Evolutionary conservation across 1,140 invertebrate genomes (phyloP).

Genomic region (Drosophila subobscura): DNA sequence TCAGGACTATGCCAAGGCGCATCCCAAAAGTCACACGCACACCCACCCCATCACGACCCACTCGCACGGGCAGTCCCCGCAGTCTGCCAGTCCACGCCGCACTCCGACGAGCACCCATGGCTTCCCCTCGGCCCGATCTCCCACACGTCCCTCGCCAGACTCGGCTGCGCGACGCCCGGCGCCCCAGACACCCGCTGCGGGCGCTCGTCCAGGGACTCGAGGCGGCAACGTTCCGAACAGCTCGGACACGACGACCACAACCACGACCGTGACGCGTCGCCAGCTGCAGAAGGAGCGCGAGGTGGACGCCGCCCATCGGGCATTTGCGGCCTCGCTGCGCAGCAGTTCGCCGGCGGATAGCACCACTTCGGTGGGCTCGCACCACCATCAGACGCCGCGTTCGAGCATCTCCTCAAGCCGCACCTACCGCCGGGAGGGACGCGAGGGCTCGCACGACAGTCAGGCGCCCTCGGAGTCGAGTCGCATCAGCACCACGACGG

Average conservation of each 20-base stretch:
- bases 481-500: slow-evolving; percentile 74
- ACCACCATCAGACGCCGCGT: slow-evolving; percentile 60
- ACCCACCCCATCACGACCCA: background rate
- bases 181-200: background rate
- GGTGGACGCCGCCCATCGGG: slow-evolving; percentile 88
- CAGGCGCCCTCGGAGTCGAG: slow-evolving; percentile 75
- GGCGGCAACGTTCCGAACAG: slow-evolving; percentile 22
- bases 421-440: slow-evolving; percentile 59
- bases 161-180: slow-evolving; percentile 31
- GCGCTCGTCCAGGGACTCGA: slow-evolving; percentile 26
- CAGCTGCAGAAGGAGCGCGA: slow-evolving; percentile 83
- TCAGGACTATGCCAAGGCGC: background rate
- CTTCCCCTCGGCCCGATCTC: slow-evolving; percentile 38
- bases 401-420: slow-evolving; percentile 73
- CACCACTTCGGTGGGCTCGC: slow-evolving; percentile 52
- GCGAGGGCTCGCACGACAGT: slow-evolving; percentile 79
- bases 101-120: slow-evolving; percentile 48
- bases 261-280: slow-evolving; percentile 53
- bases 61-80: slow-evolving; percentile 8
- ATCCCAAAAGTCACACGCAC: slow-evolving; percentile 10
- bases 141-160: slow-evolving; percentile 12
- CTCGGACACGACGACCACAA: slow-evolving; percentile 30
- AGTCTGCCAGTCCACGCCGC: slow-evolving; percentile 46
- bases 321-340: slow-evolving; percentile 88
- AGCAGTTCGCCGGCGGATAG: slow-evolving; percentile 84